Percentiles rank a stretch among this genome's conserved stretches.
Evolutionary conservation across 2,113 vertebrate species (phyloP).

Genomic region (Petroica traversi): DNA sequence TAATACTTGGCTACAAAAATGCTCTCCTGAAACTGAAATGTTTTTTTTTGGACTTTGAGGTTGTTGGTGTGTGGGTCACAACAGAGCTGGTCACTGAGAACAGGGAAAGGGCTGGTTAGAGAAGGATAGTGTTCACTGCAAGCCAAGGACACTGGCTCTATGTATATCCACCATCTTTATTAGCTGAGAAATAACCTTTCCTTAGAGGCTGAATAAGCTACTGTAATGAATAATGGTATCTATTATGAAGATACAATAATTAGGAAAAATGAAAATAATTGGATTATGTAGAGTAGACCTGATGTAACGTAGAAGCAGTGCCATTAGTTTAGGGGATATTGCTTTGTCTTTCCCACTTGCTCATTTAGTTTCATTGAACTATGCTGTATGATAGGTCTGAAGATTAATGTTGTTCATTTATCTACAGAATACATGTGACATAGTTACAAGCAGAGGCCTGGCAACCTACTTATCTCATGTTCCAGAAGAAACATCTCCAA

Average conservation of each 20-base stretch:
- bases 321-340: not conserved
- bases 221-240: not conserved
- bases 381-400: not conserved
- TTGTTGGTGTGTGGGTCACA: not conserved
- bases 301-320: not conserved
- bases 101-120: not conserved
- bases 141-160: not conserved
- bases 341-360: not conserved
- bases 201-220: not conserved
- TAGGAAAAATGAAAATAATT: not conserved
- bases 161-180: not conserved
- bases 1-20: not conserved
- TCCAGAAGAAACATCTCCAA: not conserved
- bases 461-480: not conserved
- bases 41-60: not conserved
- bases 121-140: not conserved
- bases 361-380: not conserved
- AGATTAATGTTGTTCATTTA: conserved; percentile 51
- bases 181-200: not conserved
- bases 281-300: not conserved
- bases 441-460: not conserved
- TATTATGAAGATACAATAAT: not conserved
- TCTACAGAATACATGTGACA: not conserved
- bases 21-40: not conserved
- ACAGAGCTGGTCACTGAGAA: not conserved